These are phyloP conservation scores for Ochlodes sylvanus DNA, from an alignment of 2,888 invertebrate genomes.

Conservation along the genomic window DNA sequence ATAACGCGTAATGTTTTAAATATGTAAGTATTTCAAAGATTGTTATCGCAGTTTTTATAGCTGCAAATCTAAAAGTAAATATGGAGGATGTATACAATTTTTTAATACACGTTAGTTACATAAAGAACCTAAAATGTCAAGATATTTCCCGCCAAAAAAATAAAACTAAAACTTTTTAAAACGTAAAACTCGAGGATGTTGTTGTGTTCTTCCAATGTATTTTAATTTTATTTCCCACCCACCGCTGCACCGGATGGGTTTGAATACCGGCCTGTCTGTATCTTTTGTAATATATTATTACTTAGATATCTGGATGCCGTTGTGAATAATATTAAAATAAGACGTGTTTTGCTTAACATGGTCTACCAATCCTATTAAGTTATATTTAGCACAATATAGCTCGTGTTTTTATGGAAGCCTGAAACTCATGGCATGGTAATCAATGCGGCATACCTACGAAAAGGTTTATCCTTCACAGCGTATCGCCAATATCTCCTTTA, in stretches of 20 bases:
- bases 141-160: slow-evolving; percentile 13
- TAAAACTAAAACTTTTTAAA: background rate
- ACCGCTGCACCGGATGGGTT: slow-evolving; percentile 44
- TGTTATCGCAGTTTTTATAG: no score
- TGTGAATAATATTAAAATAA: slow-evolving; percentile 10
- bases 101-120: no score
- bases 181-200: slow-evolving; percentile 2
- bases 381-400: no score
- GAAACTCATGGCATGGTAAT: no score
- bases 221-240: slow-evolving; percentile 32
- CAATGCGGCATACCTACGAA: no score
- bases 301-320: slow-evolving; percentile 21
- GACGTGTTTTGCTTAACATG: slow-evolving; percentile 1
- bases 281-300: slow-evolving; percentile 25
- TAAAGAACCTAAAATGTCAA: slow-evolving; percentile 9
- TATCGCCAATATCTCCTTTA: no score
- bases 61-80: no score
- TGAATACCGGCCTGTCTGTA: slow-evolving; percentile 40
- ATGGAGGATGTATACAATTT: no score
- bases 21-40: background rate
- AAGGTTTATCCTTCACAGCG: no score
- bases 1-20: background rate
- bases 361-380: background rate
- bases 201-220: slow-evolving; percentile 25
- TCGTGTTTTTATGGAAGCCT: no score